These are phyloP conservation scores for Acheta domesticus DNA, from an alignment of 2,888 invertebrate genomes.

Conservation along the genomic window DNA sequence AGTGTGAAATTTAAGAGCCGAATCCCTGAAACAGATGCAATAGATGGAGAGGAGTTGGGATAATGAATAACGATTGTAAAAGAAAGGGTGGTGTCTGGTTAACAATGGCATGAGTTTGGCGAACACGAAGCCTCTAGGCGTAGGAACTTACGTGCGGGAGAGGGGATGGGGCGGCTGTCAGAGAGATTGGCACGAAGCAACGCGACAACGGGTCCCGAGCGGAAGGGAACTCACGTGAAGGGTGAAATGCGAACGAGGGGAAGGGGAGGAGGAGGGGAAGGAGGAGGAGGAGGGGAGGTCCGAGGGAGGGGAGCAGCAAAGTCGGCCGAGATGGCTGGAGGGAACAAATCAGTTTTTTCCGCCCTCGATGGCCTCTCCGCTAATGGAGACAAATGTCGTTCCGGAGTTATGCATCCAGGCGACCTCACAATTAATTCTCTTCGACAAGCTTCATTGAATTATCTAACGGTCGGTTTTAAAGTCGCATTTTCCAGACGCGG, in stretches of 20 bases:
- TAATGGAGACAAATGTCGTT: conserved; percentile 9
- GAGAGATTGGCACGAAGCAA: too few species aligned
- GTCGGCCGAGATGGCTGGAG: background rate
- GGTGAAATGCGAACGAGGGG: background rate
- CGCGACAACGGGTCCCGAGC: background rate
- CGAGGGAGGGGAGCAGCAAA: background rate
- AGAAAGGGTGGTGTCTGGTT: too few species aligned
- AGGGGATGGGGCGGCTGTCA: too few species aligned
- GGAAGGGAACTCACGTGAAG: background rate
- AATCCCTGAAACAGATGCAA: too few species aligned
- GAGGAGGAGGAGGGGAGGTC: background rate
- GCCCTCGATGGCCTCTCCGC: background rate
- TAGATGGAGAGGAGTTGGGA: too few species aligned
- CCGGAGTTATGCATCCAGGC: background rate
- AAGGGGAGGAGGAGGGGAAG: background rate
- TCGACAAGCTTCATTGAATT: conserved; percentile 5
- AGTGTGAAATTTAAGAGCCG: too few species aligned
- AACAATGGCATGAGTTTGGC: too few species aligned
- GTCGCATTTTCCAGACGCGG: background rate
- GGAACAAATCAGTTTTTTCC: background rate
- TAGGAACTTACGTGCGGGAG: too few species aligned
- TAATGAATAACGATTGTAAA: too few species aligned
- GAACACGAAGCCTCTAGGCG: too few species aligned
- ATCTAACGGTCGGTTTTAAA: background rate
- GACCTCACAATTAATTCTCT: background rate